Evolutionary conservation across 1,140 invertebrate species (phyloP).

Genomic region (roundworm (Caenorhabditis elegans)): DNA sequence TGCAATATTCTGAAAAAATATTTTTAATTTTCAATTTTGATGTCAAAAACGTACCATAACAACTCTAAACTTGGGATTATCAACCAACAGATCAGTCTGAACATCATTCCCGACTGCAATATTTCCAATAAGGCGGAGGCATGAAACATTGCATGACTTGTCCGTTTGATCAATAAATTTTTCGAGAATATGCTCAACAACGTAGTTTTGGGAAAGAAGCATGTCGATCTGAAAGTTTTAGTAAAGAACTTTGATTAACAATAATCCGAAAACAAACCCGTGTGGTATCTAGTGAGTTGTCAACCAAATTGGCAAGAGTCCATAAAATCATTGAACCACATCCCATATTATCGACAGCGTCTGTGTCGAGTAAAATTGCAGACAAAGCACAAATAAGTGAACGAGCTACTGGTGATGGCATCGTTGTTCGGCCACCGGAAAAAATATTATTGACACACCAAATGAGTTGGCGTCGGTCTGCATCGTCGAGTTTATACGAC

Average conservation of each 20-base stretch:
- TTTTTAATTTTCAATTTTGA: too few relatives aligned
- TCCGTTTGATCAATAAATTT: not conserved
- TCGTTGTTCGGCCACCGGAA: not conserved
- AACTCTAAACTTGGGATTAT: not conserved
- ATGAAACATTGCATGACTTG: not conserved
- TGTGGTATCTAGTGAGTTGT: not conserved
- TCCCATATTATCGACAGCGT: not conserved
- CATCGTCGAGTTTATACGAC: not conserved
- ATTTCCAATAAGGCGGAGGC: conserved; percentile 1
- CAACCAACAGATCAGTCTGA: not conserved
- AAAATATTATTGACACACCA: conserved; percentile 23
- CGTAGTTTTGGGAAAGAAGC: not conserved
- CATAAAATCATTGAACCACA: conserved; percentile 1
- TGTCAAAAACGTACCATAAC: not conserved
- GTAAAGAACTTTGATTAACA: not conserved
- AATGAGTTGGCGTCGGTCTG: not conserved
- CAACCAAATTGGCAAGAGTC: not conserved
- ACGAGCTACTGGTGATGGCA: not conserved
- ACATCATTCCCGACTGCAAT: not conserved
- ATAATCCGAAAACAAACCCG: not conserved
- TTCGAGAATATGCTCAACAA: not conserved
- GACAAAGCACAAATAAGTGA: not conserved
- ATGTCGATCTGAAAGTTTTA: not conserved
- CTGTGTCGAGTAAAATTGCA: not conserved
- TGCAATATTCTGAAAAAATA: not conserved